Conservation (phyloP, 1,140 invertebrate genomes). For the Ephestia elutella region DNA sequence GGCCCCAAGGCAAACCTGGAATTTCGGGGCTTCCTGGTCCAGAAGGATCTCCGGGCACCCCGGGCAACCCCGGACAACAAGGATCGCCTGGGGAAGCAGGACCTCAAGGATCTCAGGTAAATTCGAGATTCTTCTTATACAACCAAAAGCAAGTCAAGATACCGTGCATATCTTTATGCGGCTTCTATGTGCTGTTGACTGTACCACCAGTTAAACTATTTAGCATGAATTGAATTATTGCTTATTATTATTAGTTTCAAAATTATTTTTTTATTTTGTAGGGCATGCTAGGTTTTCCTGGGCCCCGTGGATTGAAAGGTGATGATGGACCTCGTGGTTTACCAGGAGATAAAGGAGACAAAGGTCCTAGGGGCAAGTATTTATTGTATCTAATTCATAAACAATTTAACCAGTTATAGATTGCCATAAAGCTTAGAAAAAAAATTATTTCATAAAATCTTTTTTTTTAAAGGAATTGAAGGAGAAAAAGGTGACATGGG, state of each 20-base stretch:
- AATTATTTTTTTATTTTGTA: slow-evolving; percentile 21
- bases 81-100: slow-evolving; percentile 82
- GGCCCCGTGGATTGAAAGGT: slow-evolving; percentile 82
- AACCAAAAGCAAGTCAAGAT: background rate
- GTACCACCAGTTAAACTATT: no score
- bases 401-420: no score
- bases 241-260: no score
- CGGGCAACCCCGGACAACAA: slow-evolving; percentile 80
- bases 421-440: background rate
- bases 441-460: no score
- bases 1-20: slow-evolving; percentile 83
- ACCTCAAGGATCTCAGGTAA: slow-evolving; percentile 77
- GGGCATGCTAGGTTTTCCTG: slow-evolving; percentile 85
- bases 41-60: slow-evolving; percentile 82
- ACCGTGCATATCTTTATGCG: background rate
- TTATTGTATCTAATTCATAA: background rate
- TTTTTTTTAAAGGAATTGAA: slow-evolving; percentile 74
- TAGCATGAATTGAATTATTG: no score
- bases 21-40: slow-evolving; percentile 82
- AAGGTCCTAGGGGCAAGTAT: slow-evolving; percentile 61
- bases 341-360: slow-evolving; percentile 76
- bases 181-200: no score
- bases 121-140: background rate
- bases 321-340: slow-evolving; percentile 83
- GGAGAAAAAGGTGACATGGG: slow-evolving; percentile 87